Conservation (phyloP, 2,888 invertebrate species). For the Acanthosepion pharaonis region DNA sequence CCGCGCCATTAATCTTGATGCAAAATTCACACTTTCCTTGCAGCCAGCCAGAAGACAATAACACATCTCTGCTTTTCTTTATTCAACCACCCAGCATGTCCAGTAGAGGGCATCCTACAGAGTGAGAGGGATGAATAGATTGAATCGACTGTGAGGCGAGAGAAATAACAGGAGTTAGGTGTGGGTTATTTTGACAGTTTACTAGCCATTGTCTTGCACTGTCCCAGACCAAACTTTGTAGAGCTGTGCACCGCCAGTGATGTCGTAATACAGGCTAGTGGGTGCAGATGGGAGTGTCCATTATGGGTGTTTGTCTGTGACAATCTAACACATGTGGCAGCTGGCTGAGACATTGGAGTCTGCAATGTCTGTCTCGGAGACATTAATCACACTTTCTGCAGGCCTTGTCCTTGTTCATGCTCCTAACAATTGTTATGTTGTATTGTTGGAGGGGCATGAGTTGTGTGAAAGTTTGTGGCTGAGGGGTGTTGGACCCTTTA, state of each 20-base stretch:
- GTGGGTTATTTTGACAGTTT: neutral
- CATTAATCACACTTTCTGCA: neutral
- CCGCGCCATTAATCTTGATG: neutral
- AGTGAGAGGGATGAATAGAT: neutral
- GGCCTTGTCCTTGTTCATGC: neutral
- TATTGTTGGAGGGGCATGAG: neutral
- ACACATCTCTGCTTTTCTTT: neutral
- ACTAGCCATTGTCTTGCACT: neutral
- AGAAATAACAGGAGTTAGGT: neutral
- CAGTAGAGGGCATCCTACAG: neutral
- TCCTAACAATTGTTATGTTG: conserved; percentile 2
- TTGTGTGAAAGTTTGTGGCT: neutral
- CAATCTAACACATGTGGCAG: neutral
- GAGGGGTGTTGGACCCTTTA: neutral
- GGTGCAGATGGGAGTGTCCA: neutral
- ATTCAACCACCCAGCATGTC: neutral
- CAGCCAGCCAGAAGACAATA: conserved; percentile 6
- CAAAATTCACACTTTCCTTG: neutral
- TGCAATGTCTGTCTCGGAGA: neutral
- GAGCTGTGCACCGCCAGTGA: neutral
- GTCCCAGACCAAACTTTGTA: conserved; percentile 33
- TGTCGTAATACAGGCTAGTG: neutral
- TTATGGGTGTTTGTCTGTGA: neutral
- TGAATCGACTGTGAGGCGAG: neutral
- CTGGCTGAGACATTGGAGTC: neutral